Conservation (phyloP, 1,140 invertebrate genomes). For the Kradibia gibbosae region DNA sequence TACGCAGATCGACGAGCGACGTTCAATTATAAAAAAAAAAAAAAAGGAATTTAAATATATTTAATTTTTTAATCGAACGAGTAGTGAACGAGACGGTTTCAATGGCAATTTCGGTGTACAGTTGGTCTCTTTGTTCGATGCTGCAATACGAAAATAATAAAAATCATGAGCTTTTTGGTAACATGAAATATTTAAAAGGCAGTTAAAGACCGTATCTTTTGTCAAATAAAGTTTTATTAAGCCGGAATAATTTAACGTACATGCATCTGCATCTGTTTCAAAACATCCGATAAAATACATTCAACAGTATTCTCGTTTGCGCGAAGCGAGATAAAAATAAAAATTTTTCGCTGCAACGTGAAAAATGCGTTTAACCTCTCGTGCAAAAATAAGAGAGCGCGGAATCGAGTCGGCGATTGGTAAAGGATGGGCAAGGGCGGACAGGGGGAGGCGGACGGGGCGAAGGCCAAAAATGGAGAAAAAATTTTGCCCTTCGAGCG, state of each 20-base stretch:
- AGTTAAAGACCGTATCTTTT: not conserved
- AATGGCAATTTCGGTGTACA: too few relatives aligned
- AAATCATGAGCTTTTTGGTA: not conserved
- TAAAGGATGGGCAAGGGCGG: too few relatives aligned
- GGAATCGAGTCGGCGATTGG: too few relatives aligned
- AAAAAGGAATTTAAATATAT: too few relatives aligned
- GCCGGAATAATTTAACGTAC: not conserved
- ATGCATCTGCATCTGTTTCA: not conserved
- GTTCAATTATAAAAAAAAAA: too few relatives aligned
- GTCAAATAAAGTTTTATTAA: constrained; percentile 15
- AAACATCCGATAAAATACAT: constrained; percentile 15
- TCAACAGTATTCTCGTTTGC: constrained; percentile 7
- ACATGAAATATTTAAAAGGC: not conserved
- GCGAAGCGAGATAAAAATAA: constrained; percentile 15
- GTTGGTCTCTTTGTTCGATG: too few relatives aligned
- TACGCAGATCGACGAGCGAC: too few relatives aligned
- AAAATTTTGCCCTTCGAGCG: not conserved
- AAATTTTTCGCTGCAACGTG: not conserved
- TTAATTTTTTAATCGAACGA: too few relatives aligned
- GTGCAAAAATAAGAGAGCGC: constrained; percentile 2
- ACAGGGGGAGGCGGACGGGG: too few relatives aligned
- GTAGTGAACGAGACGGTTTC: too few relatives aligned
- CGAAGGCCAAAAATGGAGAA: not conserved
- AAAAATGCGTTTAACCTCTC: constrained; percentile 11
- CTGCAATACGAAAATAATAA: not conserved